Percentiles rank a stretch among this genome's conserved stretches.
These are phyloP conservation scores for Dromococcyx pavoninus DNA, from an alignment of 2,797 vertebrate genomes.

Conservation along the genomic window DNA sequence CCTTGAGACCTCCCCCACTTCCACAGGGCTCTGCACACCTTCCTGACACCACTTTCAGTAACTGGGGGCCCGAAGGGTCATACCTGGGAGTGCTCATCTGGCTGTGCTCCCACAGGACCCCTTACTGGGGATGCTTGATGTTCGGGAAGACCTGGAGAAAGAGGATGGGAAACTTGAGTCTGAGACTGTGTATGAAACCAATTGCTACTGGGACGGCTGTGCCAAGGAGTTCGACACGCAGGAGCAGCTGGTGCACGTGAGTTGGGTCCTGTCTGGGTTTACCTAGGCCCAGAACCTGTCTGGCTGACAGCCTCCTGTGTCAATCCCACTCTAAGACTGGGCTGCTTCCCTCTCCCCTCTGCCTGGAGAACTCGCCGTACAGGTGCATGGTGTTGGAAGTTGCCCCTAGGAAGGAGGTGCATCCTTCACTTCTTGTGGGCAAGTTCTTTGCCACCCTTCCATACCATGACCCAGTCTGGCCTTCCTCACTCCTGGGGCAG, in stretches of 20 bases:
- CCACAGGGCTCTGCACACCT: rapidly evolving
- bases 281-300: not conserved
- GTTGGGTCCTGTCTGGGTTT: not conserved
- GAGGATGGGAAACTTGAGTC: constrained; percentile 93
- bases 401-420: not conserved
- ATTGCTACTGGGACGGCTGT: constrained; percentile 96
- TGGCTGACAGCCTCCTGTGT: not conserved
- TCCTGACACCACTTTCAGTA: rapidly evolving
- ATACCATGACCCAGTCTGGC: not conserved
- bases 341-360: rapidly evolving
- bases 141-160: constrained; percentile 92
- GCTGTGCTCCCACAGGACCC: constrained; percentile 82
- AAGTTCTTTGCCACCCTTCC: too few species aligned
- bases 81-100: not conserved
- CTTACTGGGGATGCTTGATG: constrained; percentile 88
- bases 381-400: not conserved
- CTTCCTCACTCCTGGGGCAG: not conserved
- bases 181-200: constrained; percentile 93
- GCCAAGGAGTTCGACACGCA: constrained; percentile 96
- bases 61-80: rapidly evolving
- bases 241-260: constrained; percentile 97
- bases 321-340: not conserved
- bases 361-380: rapidly evolving
- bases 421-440: not conserved
- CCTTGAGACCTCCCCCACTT: rapidly evolving